Conservation (phyloP, 2,888 invertebrate genomes). For the Acrobasis consociella region DNA sequence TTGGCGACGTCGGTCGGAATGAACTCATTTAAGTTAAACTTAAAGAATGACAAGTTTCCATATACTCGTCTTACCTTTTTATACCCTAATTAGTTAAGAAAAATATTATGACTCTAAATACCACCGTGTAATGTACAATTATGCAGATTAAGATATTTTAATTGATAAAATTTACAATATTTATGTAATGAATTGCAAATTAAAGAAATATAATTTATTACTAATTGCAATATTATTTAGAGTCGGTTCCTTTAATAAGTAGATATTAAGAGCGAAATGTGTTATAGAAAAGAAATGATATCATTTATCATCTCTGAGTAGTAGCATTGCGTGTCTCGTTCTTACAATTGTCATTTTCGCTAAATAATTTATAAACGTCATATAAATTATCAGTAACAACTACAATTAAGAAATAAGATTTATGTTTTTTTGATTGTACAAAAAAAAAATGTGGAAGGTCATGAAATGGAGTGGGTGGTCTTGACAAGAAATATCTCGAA, state of each 20-base stretch:
- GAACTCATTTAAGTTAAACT: background rate
- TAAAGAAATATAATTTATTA: background rate
- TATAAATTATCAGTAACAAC: slow-evolving; percentile 13
- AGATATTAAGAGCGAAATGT: slow-evolving; percentile 23
- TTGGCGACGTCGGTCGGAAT: slow-evolving; percentile 16
- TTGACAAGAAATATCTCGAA: slow-evolving; percentile 44
- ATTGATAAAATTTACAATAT: no score
- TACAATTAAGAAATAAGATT: slow-evolving; percentile 16
- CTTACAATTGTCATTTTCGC: slow-evolving; percentile 16
- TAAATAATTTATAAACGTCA: slow-evolving; percentile 18
- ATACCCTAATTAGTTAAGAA: no score
- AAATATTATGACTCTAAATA: background rate
- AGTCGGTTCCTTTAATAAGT: slow-evolving; percentile 20
- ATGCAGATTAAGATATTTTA: no score
- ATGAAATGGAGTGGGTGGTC: slow-evolving; percentile 58
- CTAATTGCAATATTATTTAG: slow-evolving; percentile 24
- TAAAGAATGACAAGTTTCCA: no score
- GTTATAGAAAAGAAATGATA: background rate
- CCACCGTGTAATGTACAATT: background rate
- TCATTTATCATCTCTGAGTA: slow-evolving; percentile 13
- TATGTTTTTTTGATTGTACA: slow-evolving; percentile 8
- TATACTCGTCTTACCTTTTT: no score
- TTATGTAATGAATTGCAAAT: no score
- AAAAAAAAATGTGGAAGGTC: slow-evolving; percentile 1
- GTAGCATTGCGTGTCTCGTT: slow-evolving; percentile 14